Base-by-base conservation (phyloP, 2,797 vertebrate genomes). In the Amniataba percoides region DNA sequence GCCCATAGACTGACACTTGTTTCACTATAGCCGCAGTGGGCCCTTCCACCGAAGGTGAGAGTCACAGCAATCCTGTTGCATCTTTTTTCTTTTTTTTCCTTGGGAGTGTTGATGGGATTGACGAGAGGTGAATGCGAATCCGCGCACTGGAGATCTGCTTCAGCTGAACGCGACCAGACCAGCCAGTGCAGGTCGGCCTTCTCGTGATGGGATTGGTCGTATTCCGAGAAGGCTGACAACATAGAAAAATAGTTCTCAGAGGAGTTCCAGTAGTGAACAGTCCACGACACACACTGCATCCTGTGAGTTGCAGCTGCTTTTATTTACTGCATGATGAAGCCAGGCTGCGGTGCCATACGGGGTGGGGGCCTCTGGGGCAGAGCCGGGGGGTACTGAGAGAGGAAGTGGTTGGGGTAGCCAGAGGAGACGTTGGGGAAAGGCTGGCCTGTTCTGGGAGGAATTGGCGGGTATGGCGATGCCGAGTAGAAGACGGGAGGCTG, bases 251-350 rank as follows among this genome's bases (percentile, higher is more conserved):
- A 73, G 84, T 73, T 78, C 74, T 80, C 71, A 77, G 74, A 87
- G 51, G 80, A 86, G 77, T 77, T 83, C 68, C 77, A 77, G 86
- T 62, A 71, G 82, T 72, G 83, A 75, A 52, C 91, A 75, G 87
- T 90, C 88, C 74, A 63, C 45, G 55, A 77, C 79, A 82, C 68
- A 7, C 39, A 60, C 69, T 18, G 43, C 8, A 10, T 43, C 64
- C 87, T 74, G 63, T 14, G 63, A 65, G 82, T 55, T 23, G 75
- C 65, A 34, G 15, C 56, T 21, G 56, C 31, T n/a, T 73, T 19
- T 12, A 58, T 87, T 95, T 97, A 99, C 93, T 99, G 96, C 63
- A 99, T 94, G 89, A 99, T 99, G 86, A 99, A 99, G 78, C 98
- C 98, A 0, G 98, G 96, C 71, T 98, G 97, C 0, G 96, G 97